These are phyloP conservation scores for Scalopus aquaticus DNA, from an alignment of 2,113 vertebrate species.

Conservation along the genomic window DNA sequence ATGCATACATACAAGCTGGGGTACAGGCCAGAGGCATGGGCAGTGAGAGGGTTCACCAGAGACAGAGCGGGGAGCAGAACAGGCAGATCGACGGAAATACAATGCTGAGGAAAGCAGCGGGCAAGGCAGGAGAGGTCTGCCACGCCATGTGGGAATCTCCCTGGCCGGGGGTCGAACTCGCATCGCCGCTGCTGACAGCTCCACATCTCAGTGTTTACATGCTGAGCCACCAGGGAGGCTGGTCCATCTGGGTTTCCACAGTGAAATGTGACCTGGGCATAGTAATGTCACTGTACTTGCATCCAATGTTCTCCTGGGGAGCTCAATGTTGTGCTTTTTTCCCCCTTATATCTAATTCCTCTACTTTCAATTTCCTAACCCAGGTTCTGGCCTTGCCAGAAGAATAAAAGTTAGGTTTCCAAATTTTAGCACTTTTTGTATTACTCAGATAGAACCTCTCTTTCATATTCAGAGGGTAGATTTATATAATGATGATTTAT, in stretches of 20 bases:
- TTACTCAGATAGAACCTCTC: slow-evolving; percentile 32
- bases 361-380: slow-evolving; percentile 41
- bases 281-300: neutral
- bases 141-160: too few relatives aligned
- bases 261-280: neutral
- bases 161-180: too few relatives aligned
- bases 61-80: too few relatives aligned
- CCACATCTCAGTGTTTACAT: too few relatives aligned
- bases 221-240: too few relatives aligned
- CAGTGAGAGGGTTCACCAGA: too few relatives aligned
- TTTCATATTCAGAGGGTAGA: neutral
- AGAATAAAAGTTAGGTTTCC: neutral
- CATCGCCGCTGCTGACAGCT: too few relatives aligned
- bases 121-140: too few relatives aligned
- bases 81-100: too few relatives aligned
- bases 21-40: too few relatives aligned
- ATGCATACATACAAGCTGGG: too few relatives aligned
- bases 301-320: neutral
- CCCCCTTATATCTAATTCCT: neutral
- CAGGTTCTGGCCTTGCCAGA: neutral
- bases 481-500: neutral
- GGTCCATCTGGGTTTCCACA: neutral
- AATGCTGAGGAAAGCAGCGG: too few relatives aligned
- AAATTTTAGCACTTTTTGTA: slow-evolving; percentile 15
- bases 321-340: neutral